Evolutionary conservation across 2,797 vertebrate species (phyloP).

Genomic region (Sus cebifrons): DNA sequence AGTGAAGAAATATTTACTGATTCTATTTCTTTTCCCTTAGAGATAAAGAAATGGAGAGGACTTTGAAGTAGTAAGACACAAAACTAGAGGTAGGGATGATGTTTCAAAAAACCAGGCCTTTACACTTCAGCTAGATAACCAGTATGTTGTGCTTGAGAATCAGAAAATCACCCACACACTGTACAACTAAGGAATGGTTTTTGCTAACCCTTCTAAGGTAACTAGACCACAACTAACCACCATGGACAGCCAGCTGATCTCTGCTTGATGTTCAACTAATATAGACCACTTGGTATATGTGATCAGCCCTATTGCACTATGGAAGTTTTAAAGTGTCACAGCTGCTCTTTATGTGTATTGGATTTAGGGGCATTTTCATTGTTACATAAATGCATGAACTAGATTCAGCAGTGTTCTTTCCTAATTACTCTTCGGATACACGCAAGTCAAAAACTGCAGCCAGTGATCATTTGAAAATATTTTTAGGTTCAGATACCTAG

Average conservation of each 20-base stretch:
- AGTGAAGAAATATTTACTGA: constrained; percentile 90
- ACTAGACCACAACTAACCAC: constrained; percentile 94
- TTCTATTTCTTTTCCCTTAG: constrained; percentile 94
- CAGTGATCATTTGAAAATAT: constrained; percentile 92
- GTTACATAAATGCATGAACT: constrained; percentile 86
- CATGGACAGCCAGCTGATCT: constrained; percentile 88
- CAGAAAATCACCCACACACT: constrained; percentile 93
- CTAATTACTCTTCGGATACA: constrained; percentile 88
- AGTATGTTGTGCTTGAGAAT: constrained; percentile 98
- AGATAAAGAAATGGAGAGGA: constrained; percentile 99
- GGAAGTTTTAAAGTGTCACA: constrained; percentile 90
- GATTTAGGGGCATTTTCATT: constrained; percentile 88
- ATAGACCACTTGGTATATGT: constrained; percentile 88
- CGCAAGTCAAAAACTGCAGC: constrained; percentile 88
- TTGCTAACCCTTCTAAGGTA: constrained; percentile 93
- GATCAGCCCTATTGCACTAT: constrained; percentile 88
- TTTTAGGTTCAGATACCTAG: constrained; percentile 94
- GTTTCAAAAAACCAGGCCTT: constrained; percentile 93
- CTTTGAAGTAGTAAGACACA: constrained; percentile 99
- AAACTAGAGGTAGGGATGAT: constrained; percentile 97
- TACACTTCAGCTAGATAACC: constrained; percentile 99
- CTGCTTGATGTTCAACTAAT: constrained; percentile 89
- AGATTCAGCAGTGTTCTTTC: constrained; percentile 89
- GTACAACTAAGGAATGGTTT: constrained; percentile 93
- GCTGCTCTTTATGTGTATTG: constrained; percentile 91